These are phyloP conservation scores for Neodiprion virginianus DNA, from an alignment of 1,140 invertebrate genomes.

Conservation along the genomic window DNA sequence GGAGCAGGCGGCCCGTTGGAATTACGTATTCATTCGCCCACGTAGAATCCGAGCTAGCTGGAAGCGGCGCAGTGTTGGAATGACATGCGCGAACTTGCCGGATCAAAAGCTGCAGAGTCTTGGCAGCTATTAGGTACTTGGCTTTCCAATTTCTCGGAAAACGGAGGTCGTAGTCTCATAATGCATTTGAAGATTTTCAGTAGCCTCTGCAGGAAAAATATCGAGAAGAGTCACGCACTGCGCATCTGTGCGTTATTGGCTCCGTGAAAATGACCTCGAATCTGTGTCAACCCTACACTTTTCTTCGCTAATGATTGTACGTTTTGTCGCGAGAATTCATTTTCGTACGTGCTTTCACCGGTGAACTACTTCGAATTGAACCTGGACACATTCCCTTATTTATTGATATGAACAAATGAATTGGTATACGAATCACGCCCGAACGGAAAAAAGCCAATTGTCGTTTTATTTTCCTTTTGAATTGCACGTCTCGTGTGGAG, in stretches of 20 bases:
- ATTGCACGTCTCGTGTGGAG: background rate
- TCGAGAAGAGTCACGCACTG: background rate
- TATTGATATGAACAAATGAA: background rate
- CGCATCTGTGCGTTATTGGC: background rate
- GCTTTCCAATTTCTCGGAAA: no score
- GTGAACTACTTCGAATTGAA: background rate
- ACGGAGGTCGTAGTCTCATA: no score
- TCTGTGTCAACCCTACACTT: background rate
- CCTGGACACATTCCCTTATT: background rate
- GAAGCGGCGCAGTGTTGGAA: no score
- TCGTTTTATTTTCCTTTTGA: no score
- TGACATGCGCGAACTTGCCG: no score
- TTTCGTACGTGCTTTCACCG: background rate
- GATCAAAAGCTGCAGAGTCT: no score
- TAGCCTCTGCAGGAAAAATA: no score
- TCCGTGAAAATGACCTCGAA: background rate
- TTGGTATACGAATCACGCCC: background rate
- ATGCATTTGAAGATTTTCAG: no score
- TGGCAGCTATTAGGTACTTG: no score
- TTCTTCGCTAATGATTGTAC: background rate
- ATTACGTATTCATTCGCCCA: background rate
- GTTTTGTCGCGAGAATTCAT: background rate
- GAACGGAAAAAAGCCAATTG: no score
- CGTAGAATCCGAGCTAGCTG: no score
- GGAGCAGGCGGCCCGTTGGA: background rate